phyloP scores from a whole-genome alignment of 2,113 vertebrate genomes.

The Procavia capensis region DNA sequence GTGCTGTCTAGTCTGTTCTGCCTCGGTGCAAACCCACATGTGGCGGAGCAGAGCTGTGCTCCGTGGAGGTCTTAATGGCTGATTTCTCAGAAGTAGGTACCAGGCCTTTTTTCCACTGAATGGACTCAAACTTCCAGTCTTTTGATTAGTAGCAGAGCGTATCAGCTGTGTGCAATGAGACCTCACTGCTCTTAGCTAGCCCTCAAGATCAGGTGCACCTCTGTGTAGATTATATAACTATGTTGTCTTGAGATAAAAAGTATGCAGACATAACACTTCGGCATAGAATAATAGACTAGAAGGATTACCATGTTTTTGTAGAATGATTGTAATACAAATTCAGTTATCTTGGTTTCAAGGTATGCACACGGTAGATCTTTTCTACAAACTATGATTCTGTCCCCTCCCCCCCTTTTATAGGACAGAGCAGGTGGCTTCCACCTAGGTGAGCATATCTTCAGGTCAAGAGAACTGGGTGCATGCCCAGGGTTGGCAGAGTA shows the following conservation, averaged over 20 bases:
- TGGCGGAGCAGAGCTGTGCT: not conserved
- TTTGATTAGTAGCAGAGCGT: not conserved
- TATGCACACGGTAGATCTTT: not conserved
- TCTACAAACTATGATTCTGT: not conserved
- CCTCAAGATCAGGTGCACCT: not conserved
- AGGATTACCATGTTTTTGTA: not conserved
- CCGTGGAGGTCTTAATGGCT: not conserved
- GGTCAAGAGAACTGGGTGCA: not conserved
- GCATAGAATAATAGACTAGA: not conserved
- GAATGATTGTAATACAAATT: not conserved
- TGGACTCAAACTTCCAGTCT: not conserved
- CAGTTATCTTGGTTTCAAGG: not conserved
- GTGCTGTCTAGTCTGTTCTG: not conserved
- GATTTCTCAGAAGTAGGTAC: not conserved
- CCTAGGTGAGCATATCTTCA: not conserved
- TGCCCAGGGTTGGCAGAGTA: conserved; percentile 37
- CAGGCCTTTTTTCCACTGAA: not conserved
- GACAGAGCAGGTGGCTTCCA: conserved; percentile 5
- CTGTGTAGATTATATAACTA: not conserved
- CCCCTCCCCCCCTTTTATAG: not conserved
- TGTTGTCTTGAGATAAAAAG: conserved; percentile 12
- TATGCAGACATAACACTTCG: not conserved
- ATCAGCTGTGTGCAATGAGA: not conserved
- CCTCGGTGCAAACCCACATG: not conserved
- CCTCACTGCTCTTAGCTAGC: not conserved